A percentile compares a stretch with the other conserved stretches of the same genome.
Evolutionary conservation across 2,888 invertebrate species (phyloP).

Genomic region (Erannis defoliaria): DNA sequence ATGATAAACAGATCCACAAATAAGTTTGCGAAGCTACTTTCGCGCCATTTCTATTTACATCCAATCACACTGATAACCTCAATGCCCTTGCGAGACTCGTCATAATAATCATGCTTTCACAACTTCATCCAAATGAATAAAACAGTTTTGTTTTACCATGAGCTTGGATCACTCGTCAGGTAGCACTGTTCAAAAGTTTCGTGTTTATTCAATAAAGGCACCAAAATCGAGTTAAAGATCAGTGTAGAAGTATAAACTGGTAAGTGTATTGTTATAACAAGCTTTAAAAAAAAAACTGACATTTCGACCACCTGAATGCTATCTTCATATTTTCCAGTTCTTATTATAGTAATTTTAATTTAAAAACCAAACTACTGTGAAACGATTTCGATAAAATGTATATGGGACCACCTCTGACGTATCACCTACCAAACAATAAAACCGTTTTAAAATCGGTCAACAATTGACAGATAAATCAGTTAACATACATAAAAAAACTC

Average conservation of each 20-base stretch:
- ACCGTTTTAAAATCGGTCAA: too few relatives aligned
- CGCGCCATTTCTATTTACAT: not conserved
- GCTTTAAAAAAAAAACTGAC: too few relatives aligned
- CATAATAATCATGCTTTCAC: not conserved
- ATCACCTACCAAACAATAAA: too few relatives aligned
- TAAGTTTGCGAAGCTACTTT: not conserved
- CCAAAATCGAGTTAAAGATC: not conserved
- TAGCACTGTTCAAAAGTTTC: too few relatives aligned
- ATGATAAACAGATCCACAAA: not conserved
- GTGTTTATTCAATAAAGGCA: not conserved
- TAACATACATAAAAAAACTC: too few relatives aligned
- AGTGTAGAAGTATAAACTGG: not conserved
- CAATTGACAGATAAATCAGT: too few relatives aligned
- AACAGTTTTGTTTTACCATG: constrained; percentile 11
- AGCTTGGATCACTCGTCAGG: not conserved
- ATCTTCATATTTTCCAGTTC: too few relatives aligned
- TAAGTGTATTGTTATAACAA: not conserved
- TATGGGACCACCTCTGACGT: too few relatives aligned
- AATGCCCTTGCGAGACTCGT: constrained; percentile 13
- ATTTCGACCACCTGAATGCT: too few relatives aligned
- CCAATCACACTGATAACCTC: constrained; percentile 14
- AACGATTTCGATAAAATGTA: too few relatives aligned
- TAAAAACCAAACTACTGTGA: too few relatives aligned
- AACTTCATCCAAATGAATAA: constrained; percentile 6
- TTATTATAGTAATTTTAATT: too few relatives aligned